Evolutionary conservation across 1,140 invertebrate species (phyloP).

Genomic region (Colletes latitarsis): DNA sequence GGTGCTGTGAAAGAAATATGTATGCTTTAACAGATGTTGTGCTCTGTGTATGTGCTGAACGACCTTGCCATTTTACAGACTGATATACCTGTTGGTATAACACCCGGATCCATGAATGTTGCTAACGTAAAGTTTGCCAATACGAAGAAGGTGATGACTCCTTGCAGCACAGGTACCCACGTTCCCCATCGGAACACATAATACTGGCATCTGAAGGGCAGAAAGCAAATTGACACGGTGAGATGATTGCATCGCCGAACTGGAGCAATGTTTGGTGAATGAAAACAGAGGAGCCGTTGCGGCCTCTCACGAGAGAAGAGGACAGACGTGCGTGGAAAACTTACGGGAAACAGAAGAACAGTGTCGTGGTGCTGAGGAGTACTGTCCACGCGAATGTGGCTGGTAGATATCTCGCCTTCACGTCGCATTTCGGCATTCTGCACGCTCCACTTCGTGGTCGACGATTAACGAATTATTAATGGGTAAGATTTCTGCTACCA

Average conservation of each 20-base stretch:
- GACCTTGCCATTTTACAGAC: neutral
- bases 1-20: conserved; percentile 85
- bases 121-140: conserved; percentile 98
- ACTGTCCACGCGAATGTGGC: conserved; percentile 98
- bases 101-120: conserved; percentile 99
- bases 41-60: neutral
- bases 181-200: conserved; percentile 88
- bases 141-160: conserved; percentile 97
- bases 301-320: conserved; percentile 2
- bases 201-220: conserved; percentile 89
- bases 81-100: conserved; percentile 96
- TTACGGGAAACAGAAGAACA: conserved; percentile 99
- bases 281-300: conserved; percentile 22
- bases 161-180: conserved; percentile 96
- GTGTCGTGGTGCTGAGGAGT: conserved; percentile 92
- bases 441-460: conserved; percentile 58
- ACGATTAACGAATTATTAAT: conserved; percentile 64
- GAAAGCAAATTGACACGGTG: neutral
- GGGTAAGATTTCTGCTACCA: conserved; percentile 77
- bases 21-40: neutral
- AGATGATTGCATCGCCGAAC: neutral
- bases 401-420: conserved; percentile 96
- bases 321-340: conserved; percentile 78
- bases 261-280: neutral
- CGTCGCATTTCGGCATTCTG: conserved; percentile 96